These are phyloP conservation scores for Maccullochella peelii DNA, from an alignment of 2,113 vertebrate genomes.

Conservation along the genomic window DNA sequence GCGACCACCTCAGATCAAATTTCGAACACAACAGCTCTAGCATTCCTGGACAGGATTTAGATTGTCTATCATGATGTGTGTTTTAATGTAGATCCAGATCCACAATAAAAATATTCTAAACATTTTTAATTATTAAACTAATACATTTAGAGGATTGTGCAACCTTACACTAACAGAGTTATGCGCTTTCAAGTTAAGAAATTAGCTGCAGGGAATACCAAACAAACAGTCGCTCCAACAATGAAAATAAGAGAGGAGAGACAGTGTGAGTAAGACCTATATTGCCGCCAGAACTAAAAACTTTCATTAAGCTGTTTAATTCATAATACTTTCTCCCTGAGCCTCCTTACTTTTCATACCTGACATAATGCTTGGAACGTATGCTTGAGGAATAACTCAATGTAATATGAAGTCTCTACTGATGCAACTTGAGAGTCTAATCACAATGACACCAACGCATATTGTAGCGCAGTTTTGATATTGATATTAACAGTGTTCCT, in stretches of 20 bases:
- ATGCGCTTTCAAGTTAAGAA: not conserved
- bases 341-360: slow-evolving; percentile 35
- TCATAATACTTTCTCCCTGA: slow-evolving; percentile 8
- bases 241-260: slow-evolving; percentile 1
- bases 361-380: slow-evolving; percentile 18
- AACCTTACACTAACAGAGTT: not conserved
- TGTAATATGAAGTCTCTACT: slow-evolving; percentile 6
- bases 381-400: slow-evolving; percentile 13
- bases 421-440: not conserved
- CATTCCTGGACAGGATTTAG: no score
- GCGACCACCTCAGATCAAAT: no score
- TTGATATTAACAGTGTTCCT: not conserved
- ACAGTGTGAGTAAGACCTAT: not conserved
- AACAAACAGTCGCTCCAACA: slow-evolving; percentile 6
- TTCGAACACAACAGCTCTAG: no score
- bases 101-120: no score
- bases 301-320: slow-evolving; percentile 37
- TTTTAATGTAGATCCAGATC: no score
- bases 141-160: not conserved
- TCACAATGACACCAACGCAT: not conserved
- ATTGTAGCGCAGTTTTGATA: no score
- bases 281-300: slow-evolving; percentile 14
- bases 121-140: no score
- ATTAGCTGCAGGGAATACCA: not conserved
- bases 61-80: not conserved